Base-by-base conservation (phyloP, 2,113 vertebrate species). In the Calypte anna region DNA sequence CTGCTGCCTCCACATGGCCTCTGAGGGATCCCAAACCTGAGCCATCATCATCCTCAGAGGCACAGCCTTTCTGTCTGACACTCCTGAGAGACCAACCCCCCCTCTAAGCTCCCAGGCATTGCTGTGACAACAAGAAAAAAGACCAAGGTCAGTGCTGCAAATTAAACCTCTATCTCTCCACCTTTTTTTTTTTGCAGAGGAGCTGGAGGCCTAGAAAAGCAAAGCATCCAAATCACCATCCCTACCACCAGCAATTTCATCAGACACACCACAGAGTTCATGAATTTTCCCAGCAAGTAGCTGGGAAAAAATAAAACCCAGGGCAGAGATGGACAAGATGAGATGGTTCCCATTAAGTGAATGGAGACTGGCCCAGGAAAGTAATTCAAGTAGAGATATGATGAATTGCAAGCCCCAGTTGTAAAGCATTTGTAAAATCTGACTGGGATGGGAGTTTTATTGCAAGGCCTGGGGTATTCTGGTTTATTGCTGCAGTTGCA, bases 401-500 rank as follows among this genome's bases (percentile, higher is more conserved):
- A 89, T 53, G 77, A 46, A 92, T 50, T 25, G 66, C 73, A 53
- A 92, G 59, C 40, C 24, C 44, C 40, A 10, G 28, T 72, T 86
- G 80, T 79, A 68, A 94, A 91, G 76, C 59, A 69, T 74, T 79
- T 59, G 86, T 67, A 24, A 77, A 70, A 73, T 12, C 57, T 59
- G 80, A 23, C 61, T 86, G 66, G 10, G 61, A 43, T 67, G 73
- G 86, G 91, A 64, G n/a, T 67, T 90, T 76, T 61, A 61, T 36
- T 75, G 91, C 78, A 72, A 48, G 54, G 89, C 76, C 16, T 0
- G 6, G 61, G 81, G 30, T 11, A 8, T 36, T 36, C 17, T 1
- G n/a, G 58, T 84, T 91, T 19, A 81, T 66, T 62, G 86, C 94
- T 90, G 88, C 85, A 36, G 54, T 12, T 33, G 85, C 67, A 95